Evolutionary conservation across 2,797 vertebrate genomes (phyloP).

Genomic region (Phaenicophaeus curvirostris): DNA sequence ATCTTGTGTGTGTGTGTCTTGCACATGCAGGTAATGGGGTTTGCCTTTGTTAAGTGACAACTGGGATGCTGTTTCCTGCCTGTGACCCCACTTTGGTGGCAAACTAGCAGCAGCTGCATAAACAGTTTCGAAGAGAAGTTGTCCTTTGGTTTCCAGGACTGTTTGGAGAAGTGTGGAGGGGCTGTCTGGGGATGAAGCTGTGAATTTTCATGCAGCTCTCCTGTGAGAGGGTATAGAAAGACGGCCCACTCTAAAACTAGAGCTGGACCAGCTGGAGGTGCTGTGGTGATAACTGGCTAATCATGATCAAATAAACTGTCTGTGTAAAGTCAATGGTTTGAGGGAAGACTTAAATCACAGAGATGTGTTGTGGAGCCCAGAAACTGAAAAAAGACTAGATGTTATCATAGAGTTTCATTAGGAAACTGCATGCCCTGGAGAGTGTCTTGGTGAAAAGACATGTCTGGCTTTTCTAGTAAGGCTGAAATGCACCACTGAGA

Average conservation of each 20-base stretch:
- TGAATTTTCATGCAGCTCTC: background rate
- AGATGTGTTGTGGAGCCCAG: background rate
- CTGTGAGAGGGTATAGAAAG: background rate
- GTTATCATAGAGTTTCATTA: background rate
- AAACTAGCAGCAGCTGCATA: background rate
- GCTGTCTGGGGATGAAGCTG: no score
- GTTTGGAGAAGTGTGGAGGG: background rate
- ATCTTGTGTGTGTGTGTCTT: background rate
- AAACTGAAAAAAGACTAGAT: background rate
- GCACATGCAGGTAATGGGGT: rapidly evolving
- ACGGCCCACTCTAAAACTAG: background rate
- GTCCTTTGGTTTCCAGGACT: background rate
- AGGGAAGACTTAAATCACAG: background rate
- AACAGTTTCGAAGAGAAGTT: background rate
- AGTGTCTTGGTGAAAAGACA: rapidly evolving
- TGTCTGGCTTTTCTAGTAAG: background rate
- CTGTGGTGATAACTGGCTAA: background rate
- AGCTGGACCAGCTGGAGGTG: background rate
- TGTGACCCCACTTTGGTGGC: background rate
- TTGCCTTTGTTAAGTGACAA: background rate
- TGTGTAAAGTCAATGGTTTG: background rate
- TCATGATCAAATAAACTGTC: background rate
- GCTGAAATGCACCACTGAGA: background rate
- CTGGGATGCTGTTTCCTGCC: background rate
- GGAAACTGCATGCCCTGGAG: background rate